Base-by-base conservation (phyloP, 2,888 invertebrate species). In the Ametastegia equiseti region DNA sequence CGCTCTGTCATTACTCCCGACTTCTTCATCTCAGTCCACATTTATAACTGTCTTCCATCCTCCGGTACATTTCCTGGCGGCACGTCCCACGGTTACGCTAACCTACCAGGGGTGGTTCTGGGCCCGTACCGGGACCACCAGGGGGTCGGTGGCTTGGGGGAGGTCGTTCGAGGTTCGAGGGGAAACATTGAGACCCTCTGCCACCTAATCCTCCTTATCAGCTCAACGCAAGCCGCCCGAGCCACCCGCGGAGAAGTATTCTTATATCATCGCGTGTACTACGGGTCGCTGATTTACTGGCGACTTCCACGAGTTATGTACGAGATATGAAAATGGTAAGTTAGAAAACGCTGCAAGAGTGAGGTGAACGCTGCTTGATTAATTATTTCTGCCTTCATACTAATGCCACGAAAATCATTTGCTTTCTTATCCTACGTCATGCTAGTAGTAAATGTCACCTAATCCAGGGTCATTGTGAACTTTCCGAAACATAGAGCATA, bases 151-250 rank as follows among this genome's bases (percentile, higher is more conserved):
- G 69, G 27, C 11, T 27, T 15, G 69, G 36, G n/a, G 69, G 73
- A 50, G 50, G 73, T 73, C 50, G 73, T 73, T 73, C 50, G 73
- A 23, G 19, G 47, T 73, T 78, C 42, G 60, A 60, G 60, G 78
- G 63, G 63, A 60, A 78, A 78, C 78, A 63, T 54, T 50, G 75
- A 57, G 65, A 73, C 71, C 73, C 73, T 60, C 60, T 63, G 81
- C 81, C 63, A 81, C 81, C 75, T 81, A 81, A 81, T 81, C 81
- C 81, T 77, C 63, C 75, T 81, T 81, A 81, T 81, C 81, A 81
- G 81, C 73, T 75, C 30, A 77, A 81, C 81, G 81, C 81, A 81
- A 71, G 81, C 73, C 73, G 71, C 71, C 80, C 69, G 67, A 65
- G 65, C 80, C 69, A 50, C 80, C 80, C 67, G 80, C 50, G 39